Conservation (phyloP, 2,113 vertebrate genomes). For the Larimichthys crocea region DNA sequence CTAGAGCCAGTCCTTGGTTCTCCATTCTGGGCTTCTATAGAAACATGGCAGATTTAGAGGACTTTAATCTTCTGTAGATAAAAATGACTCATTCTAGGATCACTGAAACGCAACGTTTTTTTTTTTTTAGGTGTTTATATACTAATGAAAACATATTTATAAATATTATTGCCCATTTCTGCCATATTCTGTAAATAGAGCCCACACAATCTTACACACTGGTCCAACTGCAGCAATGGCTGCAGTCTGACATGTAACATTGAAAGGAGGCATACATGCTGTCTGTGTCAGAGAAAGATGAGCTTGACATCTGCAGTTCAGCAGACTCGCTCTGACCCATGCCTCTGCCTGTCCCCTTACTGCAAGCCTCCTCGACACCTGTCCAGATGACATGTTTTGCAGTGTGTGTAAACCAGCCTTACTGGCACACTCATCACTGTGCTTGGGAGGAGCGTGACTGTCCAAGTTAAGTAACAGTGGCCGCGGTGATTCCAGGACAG, state of each 20-base stretch:
- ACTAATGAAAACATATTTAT: too few relatives aligned
- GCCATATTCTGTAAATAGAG: too few relatives aligned
- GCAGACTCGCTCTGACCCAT: constrained; percentile 50
- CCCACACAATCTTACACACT: too few relatives aligned
- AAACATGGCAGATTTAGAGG: too few relatives aligned
- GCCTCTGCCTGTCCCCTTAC: constrained; percentile 42
- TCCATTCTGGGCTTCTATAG: too few relatives aligned
- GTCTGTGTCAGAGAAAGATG: constrained; percentile 56
- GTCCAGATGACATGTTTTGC: constrained; percentile 52
- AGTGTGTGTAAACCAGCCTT: constrained; percentile 38
- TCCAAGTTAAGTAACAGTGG: constrained; percentile 3
- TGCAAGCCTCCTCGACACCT: constrained; percentile 48
- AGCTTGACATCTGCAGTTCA: constrained; percentile 69
- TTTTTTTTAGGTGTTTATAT: too few relatives aligned
- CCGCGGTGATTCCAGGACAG: neutral
- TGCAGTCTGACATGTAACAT: constrained; percentile 49
- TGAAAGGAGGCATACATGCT: constrained; percentile 47
- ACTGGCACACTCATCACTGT: constrained; percentile 24
- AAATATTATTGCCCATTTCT: too few relatives aligned
- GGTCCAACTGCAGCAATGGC: constrained; percentile 33
- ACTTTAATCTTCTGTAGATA: too few relatives aligned
- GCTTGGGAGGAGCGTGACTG: neutral
- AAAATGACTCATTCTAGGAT: too few relatives aligned
- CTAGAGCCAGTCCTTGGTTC: too few relatives aligned
- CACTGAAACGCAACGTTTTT: too few relatives aligned